These are phyloP conservation scores for Chelonus formosanus DNA, from an alignment of 2,888 invertebrate species.

Conservation along the genomic window DNA sequence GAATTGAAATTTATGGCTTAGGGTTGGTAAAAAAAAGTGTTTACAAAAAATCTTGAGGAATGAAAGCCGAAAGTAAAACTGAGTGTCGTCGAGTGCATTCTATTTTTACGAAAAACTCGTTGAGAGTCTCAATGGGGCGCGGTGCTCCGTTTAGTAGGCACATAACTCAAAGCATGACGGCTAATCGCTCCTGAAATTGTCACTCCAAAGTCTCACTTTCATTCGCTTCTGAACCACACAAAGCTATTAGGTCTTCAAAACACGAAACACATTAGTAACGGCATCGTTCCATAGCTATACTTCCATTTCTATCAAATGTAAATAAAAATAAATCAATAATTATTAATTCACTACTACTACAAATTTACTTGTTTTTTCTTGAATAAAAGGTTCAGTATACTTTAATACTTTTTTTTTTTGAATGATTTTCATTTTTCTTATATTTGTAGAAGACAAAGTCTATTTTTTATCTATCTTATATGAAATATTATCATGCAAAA, in stretches of 20 bases:
- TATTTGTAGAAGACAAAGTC: too few relatives aligned
- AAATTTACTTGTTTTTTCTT: too few relatives aligned
- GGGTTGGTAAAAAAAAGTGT: slow-evolving; percentile 36
- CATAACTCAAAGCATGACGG: slow-evolving; percentile 63
- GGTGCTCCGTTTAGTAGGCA: slow-evolving; percentile 58
- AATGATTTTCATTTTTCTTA: too few relatives aligned
- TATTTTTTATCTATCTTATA: too few relatives aligned
- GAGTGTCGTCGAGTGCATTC: slow-evolving; percentile 42
- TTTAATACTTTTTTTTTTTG: too few relatives aligned
- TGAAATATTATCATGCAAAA: too few relatives aligned
- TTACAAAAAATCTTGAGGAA: slow-evolving; percentile 24
- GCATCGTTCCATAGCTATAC: slow-evolving; percentile 29
- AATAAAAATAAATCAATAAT: too few relatives aligned
- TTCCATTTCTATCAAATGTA: too few relatives aligned
- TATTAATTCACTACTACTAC: too few relatives aligned
- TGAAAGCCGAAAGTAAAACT: slow-evolving; percentile 24
- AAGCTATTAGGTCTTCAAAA: background rate
- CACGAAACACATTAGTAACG: slow-evolving; percentile 52
- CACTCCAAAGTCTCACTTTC: slow-evolving; percentile 57
- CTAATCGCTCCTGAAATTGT: slow-evolving; percentile 64
- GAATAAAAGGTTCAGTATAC: too few relatives aligned
- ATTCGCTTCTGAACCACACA: slow-evolving; percentile 32
- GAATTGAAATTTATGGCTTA: slow-evolving; percentile 29
- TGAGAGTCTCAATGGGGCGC: slow-evolving; percentile 54
- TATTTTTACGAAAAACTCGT: slow-evolving; percentile 59